phyloP scores from a whole-genome alignment of 2,113 vertebrate species.

The Climacteris rufus region DNA sequence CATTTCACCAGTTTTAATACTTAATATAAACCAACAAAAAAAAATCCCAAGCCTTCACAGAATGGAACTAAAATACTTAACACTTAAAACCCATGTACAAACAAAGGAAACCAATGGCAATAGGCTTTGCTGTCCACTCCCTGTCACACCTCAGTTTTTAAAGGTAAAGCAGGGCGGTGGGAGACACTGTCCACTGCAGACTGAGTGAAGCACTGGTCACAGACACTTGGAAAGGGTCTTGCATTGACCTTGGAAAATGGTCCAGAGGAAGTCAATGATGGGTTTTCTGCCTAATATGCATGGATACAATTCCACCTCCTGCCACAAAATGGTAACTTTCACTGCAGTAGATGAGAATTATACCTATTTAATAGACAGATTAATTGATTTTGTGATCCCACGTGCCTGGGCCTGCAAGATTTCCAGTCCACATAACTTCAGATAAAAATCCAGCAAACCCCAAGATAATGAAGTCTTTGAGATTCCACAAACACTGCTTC shows the following conservation, averaged over 20 bases:
- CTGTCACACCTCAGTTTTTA: neutral
- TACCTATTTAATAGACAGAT: conserved; percentile 26
- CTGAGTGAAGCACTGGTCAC: neutral
- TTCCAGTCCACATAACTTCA: conserved; percentile 22
- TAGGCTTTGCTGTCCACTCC: neutral
- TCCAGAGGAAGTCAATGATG: neutral
- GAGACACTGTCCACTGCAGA: neutral
- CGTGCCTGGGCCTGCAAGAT: neutral
- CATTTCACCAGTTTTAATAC: neutral
- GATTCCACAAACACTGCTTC: conserved; percentile 21
- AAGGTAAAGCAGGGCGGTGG: neutral
- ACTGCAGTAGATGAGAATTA: conserved; percentile 26
- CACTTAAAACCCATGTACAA: neutral
- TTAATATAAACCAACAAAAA: neutral
- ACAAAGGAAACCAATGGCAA: neutral
- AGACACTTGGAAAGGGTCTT: neutral
- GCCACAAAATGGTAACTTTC: neutral
- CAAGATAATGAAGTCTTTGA: conserved; percentile 27
- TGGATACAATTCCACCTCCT: neutral
- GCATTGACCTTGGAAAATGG: neutral
- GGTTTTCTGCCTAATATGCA: neutral
- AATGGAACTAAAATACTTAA: neutral
- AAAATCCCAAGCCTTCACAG: neutral
- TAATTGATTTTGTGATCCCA: conserved; percentile 43
- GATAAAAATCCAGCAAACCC: conserved; percentile 38